These are phyloP conservation scores for Coptodon rendalli DNA, from an alignment of 2,113 vertebrate genomes.

Conservation along the genomic window DNA sequence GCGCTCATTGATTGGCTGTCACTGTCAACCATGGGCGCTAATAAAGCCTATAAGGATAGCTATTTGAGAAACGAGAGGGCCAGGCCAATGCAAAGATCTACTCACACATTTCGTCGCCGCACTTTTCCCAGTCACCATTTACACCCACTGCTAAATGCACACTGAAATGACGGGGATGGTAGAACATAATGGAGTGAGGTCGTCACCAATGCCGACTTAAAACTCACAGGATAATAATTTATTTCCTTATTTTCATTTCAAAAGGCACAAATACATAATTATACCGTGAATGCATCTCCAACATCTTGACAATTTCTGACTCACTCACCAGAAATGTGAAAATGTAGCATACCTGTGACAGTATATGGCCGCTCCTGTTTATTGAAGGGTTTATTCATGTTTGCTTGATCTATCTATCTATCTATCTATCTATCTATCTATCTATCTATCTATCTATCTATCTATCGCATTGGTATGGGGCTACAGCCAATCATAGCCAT, in stretches of 20 bases:
- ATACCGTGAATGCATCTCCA: background rate
- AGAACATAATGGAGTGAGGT: background rate
- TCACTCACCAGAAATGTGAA: background rate
- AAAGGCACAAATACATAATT: background rate
- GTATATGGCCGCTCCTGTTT: background rate
- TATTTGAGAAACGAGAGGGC: background rate
- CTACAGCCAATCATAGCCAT: background rate
- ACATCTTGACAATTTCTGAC: background rate
- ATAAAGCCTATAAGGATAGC: background rate
- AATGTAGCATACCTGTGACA: background rate
- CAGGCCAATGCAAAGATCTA: background rate
- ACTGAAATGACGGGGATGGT: background rate
- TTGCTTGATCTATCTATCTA: background rate
- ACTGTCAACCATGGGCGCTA: background rate
- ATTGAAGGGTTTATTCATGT: background rate
- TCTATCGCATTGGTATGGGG: too few relatives aligned
- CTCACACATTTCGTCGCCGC: background rate
- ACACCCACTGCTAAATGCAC: background rate
- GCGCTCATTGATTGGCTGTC: constrained; percentile 12
- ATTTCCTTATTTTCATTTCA: background rate
- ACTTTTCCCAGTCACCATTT: background rate
- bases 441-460: background rate
- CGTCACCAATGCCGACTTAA: background rate
- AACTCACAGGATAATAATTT: background rate
- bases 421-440: too few relatives aligned